Evolutionary conservation across 2,888 invertebrate genomes (phyloP).

Genomic region (Diplazon laetatorius): DNA sequence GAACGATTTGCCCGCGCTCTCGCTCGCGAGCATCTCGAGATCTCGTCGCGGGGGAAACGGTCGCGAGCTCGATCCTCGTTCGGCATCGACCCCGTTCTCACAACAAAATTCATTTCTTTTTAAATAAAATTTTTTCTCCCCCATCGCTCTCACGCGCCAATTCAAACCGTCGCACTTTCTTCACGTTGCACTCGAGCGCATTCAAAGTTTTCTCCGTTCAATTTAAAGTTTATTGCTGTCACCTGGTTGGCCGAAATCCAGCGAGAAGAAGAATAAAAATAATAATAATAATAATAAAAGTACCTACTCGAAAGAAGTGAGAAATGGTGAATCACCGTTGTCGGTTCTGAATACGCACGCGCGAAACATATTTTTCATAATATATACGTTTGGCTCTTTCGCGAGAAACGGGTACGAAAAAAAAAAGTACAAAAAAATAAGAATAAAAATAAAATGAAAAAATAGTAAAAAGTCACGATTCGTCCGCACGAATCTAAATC

Average conservation of each 20-base stretch:
- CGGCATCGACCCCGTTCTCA: neutral
- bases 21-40: constrained; percentile 8
- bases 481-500: constrained; percentile 58
- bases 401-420: constrained; percentile 1
- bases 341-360: neutral
- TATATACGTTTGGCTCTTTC: constrained; percentile 32
- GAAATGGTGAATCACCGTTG: constrained; percentile 2
- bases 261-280: constrained; percentile 21
- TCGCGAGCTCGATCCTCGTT: neutral
- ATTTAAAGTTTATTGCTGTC: constrained; percentile 33
- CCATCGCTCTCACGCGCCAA: neutral
- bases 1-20: constrained; percentile 29
- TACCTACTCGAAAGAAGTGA: constrained; percentile 14
- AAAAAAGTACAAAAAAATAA: too few species aligned
- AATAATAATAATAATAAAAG: too few species aligned
- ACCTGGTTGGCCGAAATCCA: constrained; percentile 19
- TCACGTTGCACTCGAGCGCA: neutral
- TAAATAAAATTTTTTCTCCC: constrained; percentile 2
- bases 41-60: constrained; percentile 2
- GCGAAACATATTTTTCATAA: constrained; percentile 36
- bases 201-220: constrained; percentile 8
- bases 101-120: constrained; percentile 1
- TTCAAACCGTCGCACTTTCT: neutral
- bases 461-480: constrained; percentile 35
- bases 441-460: constrained; percentile 21